These are phyloP conservation scores for Hydrolagus colliei DNA, from an alignment of 2,797 vertebrate species.

Conservation along the genomic window DNA sequence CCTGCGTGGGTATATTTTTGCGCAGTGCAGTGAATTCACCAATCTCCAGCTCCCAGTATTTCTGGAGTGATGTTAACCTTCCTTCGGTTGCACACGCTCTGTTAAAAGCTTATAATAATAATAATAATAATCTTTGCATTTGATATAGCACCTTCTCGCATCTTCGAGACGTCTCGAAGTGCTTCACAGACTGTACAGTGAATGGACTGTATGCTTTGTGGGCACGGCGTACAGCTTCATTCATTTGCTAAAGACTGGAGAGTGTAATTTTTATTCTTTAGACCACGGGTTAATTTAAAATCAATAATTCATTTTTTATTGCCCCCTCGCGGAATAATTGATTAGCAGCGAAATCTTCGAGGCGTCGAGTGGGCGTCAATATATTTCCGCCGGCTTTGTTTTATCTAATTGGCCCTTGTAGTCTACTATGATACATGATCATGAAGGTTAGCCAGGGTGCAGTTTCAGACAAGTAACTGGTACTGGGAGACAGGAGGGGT, in stretches of 20 bases:
- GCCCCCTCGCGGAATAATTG: conserved; percentile 7
- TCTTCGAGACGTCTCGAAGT: too few relatives aligned
- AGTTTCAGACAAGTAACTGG: conserved; percentile 16
- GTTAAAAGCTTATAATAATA: not conserved
- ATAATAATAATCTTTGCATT: too few relatives aligned
- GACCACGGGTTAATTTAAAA: conserved; percentile 27
- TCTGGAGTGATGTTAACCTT: not conserved
- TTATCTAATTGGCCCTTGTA: conserved; percentile 27
- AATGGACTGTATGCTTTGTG: too few relatives aligned
- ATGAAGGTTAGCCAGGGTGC: not conserved
- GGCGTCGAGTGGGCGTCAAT: not conserved
- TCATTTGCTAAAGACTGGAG: too few relatives aligned
- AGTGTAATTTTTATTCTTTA: conserved; percentile 16
- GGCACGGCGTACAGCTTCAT: too few relatives aligned
- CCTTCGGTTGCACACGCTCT: not conserved
- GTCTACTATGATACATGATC: not conserved
- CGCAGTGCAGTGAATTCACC: conserved; percentile 5
- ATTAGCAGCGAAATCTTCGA: not conserved
- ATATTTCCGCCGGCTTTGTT: conserved; percentile 23
- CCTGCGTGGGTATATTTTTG: not conserved
- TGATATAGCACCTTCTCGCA: too few relatives aligned
- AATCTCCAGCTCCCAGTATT: conserved; percentile 6
- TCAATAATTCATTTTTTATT: conserved; percentile 29
- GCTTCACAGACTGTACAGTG: too few relatives aligned
- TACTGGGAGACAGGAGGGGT: not conserved